These are phyloP conservation scores for Danionella dracula DNA, from an alignment of 2,797 vertebrate genomes.

Conservation along the genomic window DNA sequence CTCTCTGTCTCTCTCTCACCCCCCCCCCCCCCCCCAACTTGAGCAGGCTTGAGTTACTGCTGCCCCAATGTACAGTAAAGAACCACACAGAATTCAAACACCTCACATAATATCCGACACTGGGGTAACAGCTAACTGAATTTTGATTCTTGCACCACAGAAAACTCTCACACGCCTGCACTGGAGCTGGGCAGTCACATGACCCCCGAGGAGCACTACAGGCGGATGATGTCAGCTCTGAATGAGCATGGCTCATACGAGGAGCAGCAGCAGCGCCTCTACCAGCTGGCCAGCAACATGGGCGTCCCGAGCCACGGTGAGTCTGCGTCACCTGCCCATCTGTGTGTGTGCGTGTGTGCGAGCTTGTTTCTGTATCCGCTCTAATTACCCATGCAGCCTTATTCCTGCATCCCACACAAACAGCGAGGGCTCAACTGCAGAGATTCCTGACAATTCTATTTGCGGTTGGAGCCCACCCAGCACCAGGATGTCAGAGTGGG, in stretches of 20 bases:
- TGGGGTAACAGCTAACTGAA: not conserved
- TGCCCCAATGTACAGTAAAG: conserved; percentile 50
- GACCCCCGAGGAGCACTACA: conserved; percentile 96
- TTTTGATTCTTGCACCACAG: conserved; percentile 55
- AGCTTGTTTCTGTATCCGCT: conserved; percentile 7
- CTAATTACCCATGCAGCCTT: conserved; percentile 11
- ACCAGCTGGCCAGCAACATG: conserved; percentile 91
- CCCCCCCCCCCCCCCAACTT: conserved; percentile 48
- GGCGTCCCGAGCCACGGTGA: conserved; percentile 79
- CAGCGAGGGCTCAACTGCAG: not conserved
- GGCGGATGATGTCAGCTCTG: conserved; percentile 89
- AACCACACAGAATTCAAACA: conserved; percentile 43
- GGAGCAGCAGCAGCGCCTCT: conserved; percentile 92
- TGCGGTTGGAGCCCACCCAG: conserved; percentile 60
- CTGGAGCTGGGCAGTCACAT: conserved; percentile 84
- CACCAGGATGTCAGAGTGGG: conserved; percentile 71
- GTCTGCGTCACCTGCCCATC: conserved; percentile 25
- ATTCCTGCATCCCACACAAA: conserved; percentile 21
- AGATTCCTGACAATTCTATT: conserved; percentile 71
- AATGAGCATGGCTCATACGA: conserved; percentile 85
- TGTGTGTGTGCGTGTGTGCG: conserved; percentile 9
- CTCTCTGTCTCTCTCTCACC: too few species aligned
- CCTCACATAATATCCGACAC: not conserved
- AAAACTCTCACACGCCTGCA: conserved; percentile 79
- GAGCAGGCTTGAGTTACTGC: conserved; percentile 42